Conservation (phyloP, 2,113 vertebrate species). For the Vicugna pacos region DNA sequence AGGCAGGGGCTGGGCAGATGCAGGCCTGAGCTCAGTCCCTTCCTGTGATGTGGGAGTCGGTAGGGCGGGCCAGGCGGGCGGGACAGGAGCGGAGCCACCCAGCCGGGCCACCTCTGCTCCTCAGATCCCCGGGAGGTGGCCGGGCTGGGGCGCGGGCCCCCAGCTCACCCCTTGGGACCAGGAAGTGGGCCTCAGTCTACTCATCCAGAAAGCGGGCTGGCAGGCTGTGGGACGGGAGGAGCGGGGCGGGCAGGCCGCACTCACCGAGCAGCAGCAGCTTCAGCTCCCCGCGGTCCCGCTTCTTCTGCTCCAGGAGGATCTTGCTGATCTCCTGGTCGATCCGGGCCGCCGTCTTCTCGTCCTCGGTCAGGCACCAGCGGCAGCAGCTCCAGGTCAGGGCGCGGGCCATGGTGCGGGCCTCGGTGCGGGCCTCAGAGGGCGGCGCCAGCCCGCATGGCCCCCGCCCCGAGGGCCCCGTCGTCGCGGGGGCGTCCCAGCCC, state of each 20-base stretch:
- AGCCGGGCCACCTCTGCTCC: neutral
- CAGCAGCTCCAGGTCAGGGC: slow-evolving; percentile 84
- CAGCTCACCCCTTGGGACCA: neutral
- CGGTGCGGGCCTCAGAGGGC: neutral
- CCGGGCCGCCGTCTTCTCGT: slow-evolving; percentile 86
- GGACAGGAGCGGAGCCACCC: neutral
- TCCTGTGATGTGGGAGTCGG: neutral
- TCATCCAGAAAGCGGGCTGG: neutral
- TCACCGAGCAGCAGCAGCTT: slow-evolving; percentile 94
- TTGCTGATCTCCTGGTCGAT: slow-evolving; percentile 91
- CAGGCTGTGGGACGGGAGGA: too few species aligned
- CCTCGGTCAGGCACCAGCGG: slow-evolving; percentile 90
- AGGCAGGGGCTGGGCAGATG: neutral
- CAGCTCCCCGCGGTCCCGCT: slow-evolving; percentile 88
- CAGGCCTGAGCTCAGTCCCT: neutral
- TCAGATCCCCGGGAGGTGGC: neutral
- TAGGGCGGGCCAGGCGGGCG: neutral
- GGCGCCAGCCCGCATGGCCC: slow-evolving; percentile 33
- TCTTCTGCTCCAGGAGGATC: slow-evolving; percentile 90
- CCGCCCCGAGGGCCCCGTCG: neutral
- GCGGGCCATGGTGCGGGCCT: slow-evolving; percentile 70
- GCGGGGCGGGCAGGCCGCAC: neutral
- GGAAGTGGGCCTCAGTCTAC: neutral
- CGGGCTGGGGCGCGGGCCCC: neutral
- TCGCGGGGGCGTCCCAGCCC: neutral